Evolutionary conservation across 2,797 vertebrate species (phyloP), one percentile per base, ranked within the genome.

Genomic region (Anas acuta): DNA sequence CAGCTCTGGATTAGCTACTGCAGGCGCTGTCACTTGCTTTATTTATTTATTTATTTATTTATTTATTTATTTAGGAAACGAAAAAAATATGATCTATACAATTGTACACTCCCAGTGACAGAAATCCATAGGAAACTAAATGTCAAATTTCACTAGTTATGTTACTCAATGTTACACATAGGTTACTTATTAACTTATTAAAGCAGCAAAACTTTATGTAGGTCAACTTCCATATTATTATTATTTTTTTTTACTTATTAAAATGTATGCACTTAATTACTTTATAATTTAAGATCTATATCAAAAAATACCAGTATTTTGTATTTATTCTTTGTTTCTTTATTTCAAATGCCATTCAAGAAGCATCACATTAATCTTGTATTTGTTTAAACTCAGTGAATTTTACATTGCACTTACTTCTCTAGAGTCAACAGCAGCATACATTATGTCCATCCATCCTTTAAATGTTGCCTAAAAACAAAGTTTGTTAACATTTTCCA

Each of bases 371-470:
- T 32, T 33, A 56, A 51, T 43, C 4, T 32, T 62, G 25, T 6
- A 65, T 61, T 61, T 61, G 16, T 37, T 91, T 78, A 62, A 54
- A 62, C 16, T 53, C 5, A 10, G n/a, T 18, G 91, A 43, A 79
- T 61, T 90, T 93, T 81, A 87, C 47, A 78, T 57, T 94, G 35
- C 77, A 98, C 98, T 98, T 90, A 98, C 98, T 43, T 96, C 39
- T 84, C 93, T 97, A 61, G 98, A 98, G 95, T 98, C 98, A 90
- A 98, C 98, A 4, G 98, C 98, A 85, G 98, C 97, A 5, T 98
- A 98, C 98, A 98, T 98, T 75, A 98, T 98, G 6, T 92, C 91
- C 93, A 33, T 98, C 98, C 98, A 98, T 85, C 98, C 98, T 94
- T 98, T 98, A 97, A 98, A 98, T 2, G 98, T 98, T 71, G 98